Evolutionary conservation across 2,797 vertebrate species (phyloP).

Genomic region (Toxotes lorentzi): DNA sequence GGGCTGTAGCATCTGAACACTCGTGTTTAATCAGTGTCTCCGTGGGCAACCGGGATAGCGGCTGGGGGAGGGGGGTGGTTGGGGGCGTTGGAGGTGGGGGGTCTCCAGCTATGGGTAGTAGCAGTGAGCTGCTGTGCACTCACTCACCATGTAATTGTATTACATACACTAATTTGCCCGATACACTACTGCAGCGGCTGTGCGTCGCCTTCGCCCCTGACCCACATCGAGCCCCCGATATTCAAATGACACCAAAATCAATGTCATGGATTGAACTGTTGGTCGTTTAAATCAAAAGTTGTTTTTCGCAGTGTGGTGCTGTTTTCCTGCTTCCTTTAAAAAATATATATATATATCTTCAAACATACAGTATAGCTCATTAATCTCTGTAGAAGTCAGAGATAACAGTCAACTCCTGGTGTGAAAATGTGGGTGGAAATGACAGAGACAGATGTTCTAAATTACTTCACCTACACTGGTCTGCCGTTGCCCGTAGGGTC

Average conservation of each 20-base stretch:
- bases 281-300: conserved; percentile 42
- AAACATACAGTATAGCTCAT: conserved; percentile 50
- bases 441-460: conserved; percentile 78
- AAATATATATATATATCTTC: not conserved
- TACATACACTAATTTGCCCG: conserved; percentile 79
- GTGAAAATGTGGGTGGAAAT: conserved; percentile 57
- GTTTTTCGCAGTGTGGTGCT: conserved; percentile 24
- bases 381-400: conserved; percentile 60
- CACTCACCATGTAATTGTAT: conserved; percentile 80
- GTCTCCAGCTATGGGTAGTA: conserved; percentile 66
- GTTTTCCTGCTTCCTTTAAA: not conserved
- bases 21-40: conserved; percentile 84
- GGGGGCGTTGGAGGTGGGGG: conserved; percentile 49
- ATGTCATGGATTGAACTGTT: conserved; percentile 48
- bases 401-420: conserved; percentile 64
- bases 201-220: conserved; percentile 60
- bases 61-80: conserved; percentile 37
- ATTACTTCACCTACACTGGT: conserved; percentile 70
- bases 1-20: conserved; percentile 79
- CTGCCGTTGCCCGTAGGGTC: conserved; percentile 47
- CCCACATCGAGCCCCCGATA: conserved; percentile 65
- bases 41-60: conserved; percentile 68
- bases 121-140: conserved; percentile 71
- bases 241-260: conserved; percentile 63
- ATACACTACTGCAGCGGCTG: conserved; percentile 61